Evolutionary conservation across 2,888 invertebrate genomes (phyloP), one percentile per base, ranked within the genome.

Genomic region (Drosophila greeni): DNA sequence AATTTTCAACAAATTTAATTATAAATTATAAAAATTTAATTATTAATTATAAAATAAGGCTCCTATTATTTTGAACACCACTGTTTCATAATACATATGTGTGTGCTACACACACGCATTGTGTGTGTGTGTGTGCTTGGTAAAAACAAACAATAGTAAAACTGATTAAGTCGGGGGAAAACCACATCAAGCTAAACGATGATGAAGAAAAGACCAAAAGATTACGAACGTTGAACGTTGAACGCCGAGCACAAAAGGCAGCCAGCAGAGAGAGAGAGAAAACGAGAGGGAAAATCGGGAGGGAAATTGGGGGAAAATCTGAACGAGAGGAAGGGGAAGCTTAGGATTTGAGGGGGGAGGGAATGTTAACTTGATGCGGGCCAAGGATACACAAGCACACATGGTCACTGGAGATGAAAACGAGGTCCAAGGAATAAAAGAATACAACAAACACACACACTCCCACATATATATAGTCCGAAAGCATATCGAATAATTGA

Each of bases 131-230:
- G 40, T 53, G 34, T 59, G 66, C 20, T 20, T 36, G 56, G 83
- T 75, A 75, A 73, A 84, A 80, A 84, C 76, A 85, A 83, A 85
- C 84, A 85, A 85, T 80, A 85, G 81, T 80, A 75, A 77, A 76
- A 83, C 80, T 83, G 86, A 85, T 85, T 86, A 79, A 76, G 84
- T 82, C 73, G 76, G 61, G 64, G 75, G 73, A 85, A 78, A 79
- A 82, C 85, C 84, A 85, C 80, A 82, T 80, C 77, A 82, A 79
- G 77, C 80, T 81, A 84, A 85, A 84, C 75, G 80, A 85, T 76
- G 74, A 77, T 72, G 83, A 78, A 73, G 71, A 76, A 80, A 82
- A 75, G 80, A 82, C 84, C 77, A 79, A 81, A 84, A 82, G 82
- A 81, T 82, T 84, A 75, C 84, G 73, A 75, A 55, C 82, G 71